Evolutionary conservation across 2,797 vertebrate species (phyloP), one percentile per base, ranked within the genome.

Genomic region (Lacerta viridis): DNA sequence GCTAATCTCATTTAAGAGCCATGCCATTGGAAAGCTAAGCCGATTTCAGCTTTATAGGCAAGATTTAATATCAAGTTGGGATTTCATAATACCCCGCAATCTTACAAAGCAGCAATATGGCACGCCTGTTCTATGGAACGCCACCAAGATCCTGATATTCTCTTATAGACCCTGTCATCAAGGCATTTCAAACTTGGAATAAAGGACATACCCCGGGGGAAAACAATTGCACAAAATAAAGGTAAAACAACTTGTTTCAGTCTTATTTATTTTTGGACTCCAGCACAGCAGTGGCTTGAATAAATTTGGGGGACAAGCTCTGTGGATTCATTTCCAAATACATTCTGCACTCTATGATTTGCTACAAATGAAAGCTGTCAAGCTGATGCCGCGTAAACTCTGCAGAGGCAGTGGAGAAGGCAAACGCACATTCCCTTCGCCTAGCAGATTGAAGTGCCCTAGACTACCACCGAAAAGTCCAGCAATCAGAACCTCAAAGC

Each of bases 1-100:
- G 75, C 39, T 90, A 94, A 93, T 90, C 41, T 89, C 2, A 74
- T 84, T 3, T 55, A 92, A 83, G 27, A 90, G 72, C 86, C 78
- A 80, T 3, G 33, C 1, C 43, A 41, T 59, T 43, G 76, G 17
- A 80, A 89, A 90, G 13, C 27, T 11, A 84, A 91, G 83, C 41
- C 55, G 85, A 18, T 46, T 80, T 59, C 41, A 85, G 87, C 80
- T 78, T 75, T 85, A 87, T 23, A 33, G 50, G 17, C 4, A 85
- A 85, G 55, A 29, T 80, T 91, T 80, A 91, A 33, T 50, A 86
- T 87, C 1, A 29, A 92, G 33, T 71, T 69, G 89, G 89, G 50
- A 92, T 89, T 89, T 90, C 64, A 83, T 1, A 91, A 86, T 2
- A 69, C 10, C 8, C 7, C 33, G 41, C 43, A 81, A 61, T 18